phyloP scores from a whole-genome alignment of 2,797 vertebrate genomes.

The Danionella dracula region DNA sequence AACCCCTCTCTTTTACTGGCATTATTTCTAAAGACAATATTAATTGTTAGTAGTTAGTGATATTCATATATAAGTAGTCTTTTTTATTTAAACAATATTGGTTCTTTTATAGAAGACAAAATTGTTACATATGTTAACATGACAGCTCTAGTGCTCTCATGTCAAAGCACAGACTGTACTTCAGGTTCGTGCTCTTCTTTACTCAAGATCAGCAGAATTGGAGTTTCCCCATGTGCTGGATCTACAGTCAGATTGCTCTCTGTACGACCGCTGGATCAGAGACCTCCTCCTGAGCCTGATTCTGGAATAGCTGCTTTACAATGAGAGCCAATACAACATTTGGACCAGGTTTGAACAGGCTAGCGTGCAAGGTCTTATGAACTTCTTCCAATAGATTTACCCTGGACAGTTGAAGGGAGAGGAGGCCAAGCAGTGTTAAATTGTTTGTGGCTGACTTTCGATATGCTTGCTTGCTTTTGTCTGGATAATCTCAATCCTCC shows the following conservation, averaged over 20 bases:
- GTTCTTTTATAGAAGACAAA: too few species aligned
- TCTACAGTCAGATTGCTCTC: constrained; percentile 72
- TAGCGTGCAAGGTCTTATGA: constrained; percentile 68
- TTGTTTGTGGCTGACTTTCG: constrained; percentile 7
- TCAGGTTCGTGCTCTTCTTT: not conserved
- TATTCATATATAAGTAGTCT: too few species aligned
- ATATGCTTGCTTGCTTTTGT: not conserved
- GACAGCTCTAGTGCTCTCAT: constrained; percentile 64
- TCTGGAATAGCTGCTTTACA: constrained; percentile 58
- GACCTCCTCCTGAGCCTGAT: constrained; percentile 62
- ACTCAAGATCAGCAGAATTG: constrained; percentile 57
- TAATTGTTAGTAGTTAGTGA: too few species aligned
- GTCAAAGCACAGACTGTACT: constrained; percentile 51
- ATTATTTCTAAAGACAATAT: constrained; percentile 2
- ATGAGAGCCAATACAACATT: constrained; percentile 73
- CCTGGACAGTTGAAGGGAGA: constrained; percentile 51
- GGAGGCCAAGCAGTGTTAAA: constrained; percentile 10
- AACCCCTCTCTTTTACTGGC: not conserved
- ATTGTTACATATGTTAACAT: constrained; percentile 4
- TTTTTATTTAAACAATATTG: too few species aligned
- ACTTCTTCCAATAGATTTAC: constrained; percentile 63
- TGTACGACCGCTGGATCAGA: constrained; percentile 73
- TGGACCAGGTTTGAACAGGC: constrained; percentile 50
- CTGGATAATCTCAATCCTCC: not conserved
- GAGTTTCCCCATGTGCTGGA: constrained; percentile 64